phyloP scores from a whole-genome alignment of 2,888 invertebrate genomes.

The Acanthoscelides obtectus region DNA sequence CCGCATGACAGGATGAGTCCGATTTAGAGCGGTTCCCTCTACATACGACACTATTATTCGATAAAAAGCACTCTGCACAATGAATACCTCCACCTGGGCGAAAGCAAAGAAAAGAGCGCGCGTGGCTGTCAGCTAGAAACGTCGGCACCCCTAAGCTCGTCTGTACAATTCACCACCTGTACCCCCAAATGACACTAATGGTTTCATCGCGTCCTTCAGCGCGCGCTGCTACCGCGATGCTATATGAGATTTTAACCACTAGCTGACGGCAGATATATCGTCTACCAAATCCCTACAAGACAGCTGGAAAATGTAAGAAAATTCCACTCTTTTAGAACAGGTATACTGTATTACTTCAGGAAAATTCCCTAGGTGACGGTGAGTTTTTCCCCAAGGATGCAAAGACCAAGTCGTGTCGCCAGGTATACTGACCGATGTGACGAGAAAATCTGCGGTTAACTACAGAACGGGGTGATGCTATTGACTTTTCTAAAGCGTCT shows the following conservation, averaged over 20 bases:
- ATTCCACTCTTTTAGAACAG: neutral
- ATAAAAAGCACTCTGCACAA: no score
- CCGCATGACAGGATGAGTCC: no score
- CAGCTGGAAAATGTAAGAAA: neutral
- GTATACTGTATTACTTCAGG: neutral
- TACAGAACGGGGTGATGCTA: no score
- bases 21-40: no score
- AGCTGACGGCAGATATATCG: neutral
- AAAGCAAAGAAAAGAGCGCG: neutral
- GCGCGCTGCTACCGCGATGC: neutral
- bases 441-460: no score
- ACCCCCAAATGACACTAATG: neutral
- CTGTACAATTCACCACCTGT: neutral
- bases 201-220: neutral
- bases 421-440: no score
- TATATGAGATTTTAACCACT: neutral
- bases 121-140: neutral
- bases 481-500: no score
- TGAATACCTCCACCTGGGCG: neutral
- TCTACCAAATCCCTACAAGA: neutral
- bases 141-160: neutral
- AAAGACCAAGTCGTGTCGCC: no score
- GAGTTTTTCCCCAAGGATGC: no score
- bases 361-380: neutral
- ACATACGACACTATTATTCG: no score